phyloP scores from a whole-genome alignment of 2,888 invertebrate genomes.

The Cotesia congregata region DNA sequence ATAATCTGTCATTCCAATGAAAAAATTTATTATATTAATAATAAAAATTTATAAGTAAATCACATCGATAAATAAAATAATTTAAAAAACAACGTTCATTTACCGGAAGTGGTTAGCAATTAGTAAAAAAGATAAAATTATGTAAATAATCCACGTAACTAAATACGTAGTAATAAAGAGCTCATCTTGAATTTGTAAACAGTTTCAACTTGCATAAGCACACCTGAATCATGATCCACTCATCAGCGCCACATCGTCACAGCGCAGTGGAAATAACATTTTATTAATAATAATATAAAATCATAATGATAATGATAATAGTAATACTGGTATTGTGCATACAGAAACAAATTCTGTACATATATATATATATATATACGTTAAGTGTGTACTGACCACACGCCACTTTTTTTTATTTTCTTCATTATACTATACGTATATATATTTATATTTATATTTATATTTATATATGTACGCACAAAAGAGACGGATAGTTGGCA shows the following conservation, averaged over 20 bases:
- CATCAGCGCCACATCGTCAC: no score
- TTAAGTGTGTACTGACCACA: constrained; percentile 10
- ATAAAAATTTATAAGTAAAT: background rate
- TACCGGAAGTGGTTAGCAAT: constrained; percentile 50
- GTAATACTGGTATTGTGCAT: background rate
- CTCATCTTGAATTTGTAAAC: constrained; percentile 60
- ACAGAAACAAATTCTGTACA: background rate
- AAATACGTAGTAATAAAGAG: constrained; percentile 60
- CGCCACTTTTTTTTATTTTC: constrained; percentile 5
- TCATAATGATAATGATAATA: background rate
- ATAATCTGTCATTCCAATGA: no score
- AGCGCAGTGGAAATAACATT: background rate
- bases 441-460: constrained; percentile 11
- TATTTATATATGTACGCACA: constrained; percentile 35
- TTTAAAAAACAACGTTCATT: background rate
- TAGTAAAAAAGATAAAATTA: constrained; percentile 60
- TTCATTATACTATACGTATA: constrained; percentile 18
- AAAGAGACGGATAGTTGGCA: constrained; percentile 47
- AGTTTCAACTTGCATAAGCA: constrained; percentile 38
- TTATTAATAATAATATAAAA: no score
- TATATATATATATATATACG: constrained; percentile 9
- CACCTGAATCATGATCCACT: constrained; percentile 31
- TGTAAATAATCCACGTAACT: constrained; percentile 60
- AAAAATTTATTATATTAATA: background rate
- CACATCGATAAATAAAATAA: background rate